These are phyloP conservation scores for Rhamphomyia laevipes DNA, from an alignment of 2,888 invertebrate genomes.

Conservation along the genomic window DNA sequence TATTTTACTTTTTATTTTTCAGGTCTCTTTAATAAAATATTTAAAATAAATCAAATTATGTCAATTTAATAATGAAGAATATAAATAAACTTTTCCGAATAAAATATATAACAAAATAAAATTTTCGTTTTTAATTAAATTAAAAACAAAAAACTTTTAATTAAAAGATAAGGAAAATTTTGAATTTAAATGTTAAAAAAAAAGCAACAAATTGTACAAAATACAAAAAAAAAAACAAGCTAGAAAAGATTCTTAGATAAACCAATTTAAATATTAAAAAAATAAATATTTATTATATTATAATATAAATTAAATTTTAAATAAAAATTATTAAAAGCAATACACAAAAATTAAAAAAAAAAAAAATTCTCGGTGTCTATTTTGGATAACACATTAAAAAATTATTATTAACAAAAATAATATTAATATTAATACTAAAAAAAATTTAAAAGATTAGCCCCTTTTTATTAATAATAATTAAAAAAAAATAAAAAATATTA, in stretches of 20 bases:
- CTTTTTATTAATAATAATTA: constrained; percentile 16
- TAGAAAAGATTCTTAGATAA: no score
- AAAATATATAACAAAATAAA: no score
- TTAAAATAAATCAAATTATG: no score
- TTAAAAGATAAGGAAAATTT: no score
- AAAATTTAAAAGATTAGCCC: constrained; percentile 20
- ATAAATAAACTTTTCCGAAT: no score
- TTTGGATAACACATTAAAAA: constrained; percentile 9
- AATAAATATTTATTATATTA: background rate
- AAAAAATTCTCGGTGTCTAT: no score
- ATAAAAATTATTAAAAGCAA: constrained; percentile 4
- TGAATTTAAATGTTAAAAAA: constrained; percentile 10
- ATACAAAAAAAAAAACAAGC: background rate
- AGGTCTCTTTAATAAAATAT: no score
- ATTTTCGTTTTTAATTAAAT: background rate
- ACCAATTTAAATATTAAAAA: constrained; percentile 6
- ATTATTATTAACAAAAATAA: constrained; percentile 14
- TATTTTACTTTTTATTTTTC: constrained; percentile 3
- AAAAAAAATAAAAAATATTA: constrained; percentile 11
- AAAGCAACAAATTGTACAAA: constrained; percentile 21
- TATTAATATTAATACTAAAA: constrained; percentile 13
- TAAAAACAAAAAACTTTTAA: constrained; percentile 6
- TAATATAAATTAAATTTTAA: constrained; percentile 13
- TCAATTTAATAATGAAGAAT: no score
- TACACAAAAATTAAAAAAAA: no score